Conservation (phyloP, 2,797 vertebrate species). For the Scyliorhinus canicula region DNA sequence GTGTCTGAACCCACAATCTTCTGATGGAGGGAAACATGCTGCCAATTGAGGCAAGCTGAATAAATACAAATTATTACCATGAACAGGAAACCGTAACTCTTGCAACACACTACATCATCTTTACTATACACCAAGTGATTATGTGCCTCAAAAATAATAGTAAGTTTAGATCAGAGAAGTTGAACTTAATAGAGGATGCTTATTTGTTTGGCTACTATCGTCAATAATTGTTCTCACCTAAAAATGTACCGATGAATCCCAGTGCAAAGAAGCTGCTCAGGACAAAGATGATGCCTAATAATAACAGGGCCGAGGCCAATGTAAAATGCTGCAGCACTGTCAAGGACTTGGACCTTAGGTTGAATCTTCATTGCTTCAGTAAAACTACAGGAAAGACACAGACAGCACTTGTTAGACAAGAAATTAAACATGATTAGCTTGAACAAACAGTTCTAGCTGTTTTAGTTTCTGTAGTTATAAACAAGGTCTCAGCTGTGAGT, state of each 20-base stretch:
- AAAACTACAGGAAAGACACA: constrained; percentile 61
- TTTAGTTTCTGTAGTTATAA: neutral
- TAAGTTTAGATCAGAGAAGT: neutral
- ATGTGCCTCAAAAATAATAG: neutral
- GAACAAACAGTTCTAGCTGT: neutral
- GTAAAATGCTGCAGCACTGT: constrained; percentile 57
- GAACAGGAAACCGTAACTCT: neutral
- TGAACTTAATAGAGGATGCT: neutral
- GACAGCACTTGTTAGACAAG: neutral
- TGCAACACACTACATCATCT: neutral
- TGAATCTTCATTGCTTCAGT: constrained; percentile 76
- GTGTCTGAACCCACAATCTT: neutral
- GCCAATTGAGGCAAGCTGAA: neutral
- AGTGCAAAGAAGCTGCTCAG: constrained; percentile 81
- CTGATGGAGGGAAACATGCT: neutral
- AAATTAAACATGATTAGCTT: neutral
- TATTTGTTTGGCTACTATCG: neutral
- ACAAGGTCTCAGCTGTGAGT: neutral
- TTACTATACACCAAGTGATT: neutral
- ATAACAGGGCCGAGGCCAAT: constrained; percentile 59
- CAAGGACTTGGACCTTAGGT: constrained; percentile 65
- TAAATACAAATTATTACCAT: neutral
- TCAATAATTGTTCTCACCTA: constrained; percentile 65
- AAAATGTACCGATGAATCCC: constrained; percentile 85
- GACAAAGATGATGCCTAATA: constrained; percentile 69